Evolutionary conservation across 2,797 vertebrate genomes (phyloP).

Genomic region (Pseudomugil tenellus): DNA sequence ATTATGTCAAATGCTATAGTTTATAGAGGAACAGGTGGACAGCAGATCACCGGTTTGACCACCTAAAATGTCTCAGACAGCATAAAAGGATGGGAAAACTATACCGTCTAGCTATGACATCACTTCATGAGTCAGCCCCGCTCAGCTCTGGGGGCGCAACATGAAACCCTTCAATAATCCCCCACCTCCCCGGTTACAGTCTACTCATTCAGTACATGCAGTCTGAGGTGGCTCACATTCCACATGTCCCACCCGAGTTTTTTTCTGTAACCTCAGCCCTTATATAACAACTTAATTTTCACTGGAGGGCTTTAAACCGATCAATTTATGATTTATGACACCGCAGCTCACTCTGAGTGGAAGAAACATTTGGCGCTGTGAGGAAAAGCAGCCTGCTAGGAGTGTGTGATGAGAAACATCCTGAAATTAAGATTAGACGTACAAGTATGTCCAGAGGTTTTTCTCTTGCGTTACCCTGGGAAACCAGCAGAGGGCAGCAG

Average conservation of each 20-base stretch:
- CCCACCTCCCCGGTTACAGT: neutral
- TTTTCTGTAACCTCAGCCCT: conserved; percentile 11
- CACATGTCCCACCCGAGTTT: conserved; percentile 24
- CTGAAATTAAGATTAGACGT: neutral
- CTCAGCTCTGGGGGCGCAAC: conserved; percentile 50
- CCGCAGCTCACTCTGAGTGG: neutral
- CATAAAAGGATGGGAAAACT: conserved; percentile 61
- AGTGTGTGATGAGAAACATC: neutral
- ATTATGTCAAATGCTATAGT: neutral
- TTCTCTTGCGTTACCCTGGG: conserved; percentile 22
- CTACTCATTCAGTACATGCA: conserved; percentile 43
- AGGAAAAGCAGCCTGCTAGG: neutral
- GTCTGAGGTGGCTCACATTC: conserved; percentile 45
- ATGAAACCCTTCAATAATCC: conserved; percentile 46
- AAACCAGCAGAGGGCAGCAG: conserved; percentile 74
- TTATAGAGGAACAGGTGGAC: neutral
- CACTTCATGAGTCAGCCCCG: conserved; percentile 77
- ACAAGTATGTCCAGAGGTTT: neutral
- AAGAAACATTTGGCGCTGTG: neutral
- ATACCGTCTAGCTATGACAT: conserved; percentile 67
- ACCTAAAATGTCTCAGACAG: conserved; percentile 56
- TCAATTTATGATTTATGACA: neutral
- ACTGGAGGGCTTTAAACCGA: neutral
- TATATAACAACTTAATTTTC: conserved; percentile 16
- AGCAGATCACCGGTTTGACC: conserved; percentile 10